Conservation (phyloP, 2,113 vertebrate genomes). For the Apteryx mantelli region DNA sequence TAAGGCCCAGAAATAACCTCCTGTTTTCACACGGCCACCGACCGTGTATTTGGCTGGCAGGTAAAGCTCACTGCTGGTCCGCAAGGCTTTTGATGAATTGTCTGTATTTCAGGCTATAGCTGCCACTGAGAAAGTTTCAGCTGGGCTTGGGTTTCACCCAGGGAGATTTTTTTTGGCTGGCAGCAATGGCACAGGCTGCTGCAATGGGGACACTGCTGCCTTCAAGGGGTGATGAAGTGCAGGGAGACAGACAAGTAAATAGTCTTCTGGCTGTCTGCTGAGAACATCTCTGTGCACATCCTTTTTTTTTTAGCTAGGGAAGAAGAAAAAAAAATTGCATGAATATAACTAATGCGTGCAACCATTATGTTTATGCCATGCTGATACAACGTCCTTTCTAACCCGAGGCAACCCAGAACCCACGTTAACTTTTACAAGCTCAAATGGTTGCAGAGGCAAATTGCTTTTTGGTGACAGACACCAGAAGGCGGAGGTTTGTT, state of each 20-base stretch:
- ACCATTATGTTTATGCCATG: not conserved
- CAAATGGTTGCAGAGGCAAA: not conserved
- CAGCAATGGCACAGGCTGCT: not conserved
- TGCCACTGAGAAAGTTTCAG: not conserved
- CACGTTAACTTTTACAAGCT: not conserved
- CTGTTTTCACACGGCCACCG: not conserved
- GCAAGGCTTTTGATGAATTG: not conserved
- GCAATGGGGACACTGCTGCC: rapidly evolving
- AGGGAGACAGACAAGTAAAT: not conserved
- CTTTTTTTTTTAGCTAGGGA: not conserved
- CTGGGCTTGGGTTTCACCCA: not conserved
- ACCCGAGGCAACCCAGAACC: not conserved
- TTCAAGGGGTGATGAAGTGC: not conserved
- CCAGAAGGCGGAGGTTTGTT: not conserved
- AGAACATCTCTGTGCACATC: not conserved
- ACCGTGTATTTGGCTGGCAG: not conserved
- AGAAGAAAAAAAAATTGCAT: not conserved
- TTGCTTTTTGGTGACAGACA: not conserved
- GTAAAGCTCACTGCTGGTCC: not conserved
- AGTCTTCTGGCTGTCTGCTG: not conserved
- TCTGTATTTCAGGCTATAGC: not conserved
- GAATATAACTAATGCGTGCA: not conserved
- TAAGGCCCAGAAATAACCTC: rapidly evolving
- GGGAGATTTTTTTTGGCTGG: not conserved
- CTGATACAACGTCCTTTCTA: not conserved